Conservation (phyloP, 2,888 invertebrate species). For the Euproctis similis region DNA sequence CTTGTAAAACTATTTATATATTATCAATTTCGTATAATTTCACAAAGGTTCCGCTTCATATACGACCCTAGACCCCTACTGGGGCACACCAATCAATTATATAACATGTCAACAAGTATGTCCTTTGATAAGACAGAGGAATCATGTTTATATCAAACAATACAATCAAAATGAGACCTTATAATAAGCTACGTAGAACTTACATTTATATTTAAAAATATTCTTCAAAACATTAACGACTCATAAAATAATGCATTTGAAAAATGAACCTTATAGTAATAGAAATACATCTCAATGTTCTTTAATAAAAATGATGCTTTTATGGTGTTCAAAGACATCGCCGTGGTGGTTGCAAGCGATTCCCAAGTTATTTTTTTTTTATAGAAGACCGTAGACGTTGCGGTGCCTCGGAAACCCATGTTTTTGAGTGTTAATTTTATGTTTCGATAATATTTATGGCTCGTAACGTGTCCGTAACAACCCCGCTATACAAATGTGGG, state of each 20-base stretch:
- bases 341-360: slow-evolving; percentile 61
- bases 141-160: slow-evolving; percentile 33
- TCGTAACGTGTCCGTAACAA: slow-evolving; percentile 71
- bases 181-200: slow-evolving; percentile 48
- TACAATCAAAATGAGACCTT: slow-evolving; percentile 50
- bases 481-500: slow-evolving; percentile 71
- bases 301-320: slow-evolving; percentile 25
- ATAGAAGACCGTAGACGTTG: slow-evolving; percentile 63
- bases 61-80: slow-evolving; percentile 63
- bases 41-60: slow-evolving; percentile 65
- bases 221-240: slow-evolving; percentile 19
- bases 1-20: slow-evolving; percentile 66
- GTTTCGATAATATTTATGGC: slow-evolving; percentile 75
- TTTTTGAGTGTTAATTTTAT: slow-evolving; percentile 75
- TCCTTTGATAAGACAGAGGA: slow-evolving; percentile 62
- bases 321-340: slow-evolving; percentile 38
- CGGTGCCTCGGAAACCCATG: slow-evolving; percentile 72
- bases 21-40: slow-evolving; percentile 73
- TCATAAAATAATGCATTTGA: slow-evolving; percentile 9
- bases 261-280: slow-evolving; percentile 29
- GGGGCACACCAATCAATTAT: slow-evolving; percentile 75
- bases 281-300: slow-evolving; percentile 13
- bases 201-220: slow-evolving; percentile 38
- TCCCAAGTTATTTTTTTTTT: slow-evolving; percentile 70
- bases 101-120: slow-evolving; percentile 76